Base-by-base conservation (phyloP, 2,888 invertebrate species). In the Anthrax anthrax region DNA sequence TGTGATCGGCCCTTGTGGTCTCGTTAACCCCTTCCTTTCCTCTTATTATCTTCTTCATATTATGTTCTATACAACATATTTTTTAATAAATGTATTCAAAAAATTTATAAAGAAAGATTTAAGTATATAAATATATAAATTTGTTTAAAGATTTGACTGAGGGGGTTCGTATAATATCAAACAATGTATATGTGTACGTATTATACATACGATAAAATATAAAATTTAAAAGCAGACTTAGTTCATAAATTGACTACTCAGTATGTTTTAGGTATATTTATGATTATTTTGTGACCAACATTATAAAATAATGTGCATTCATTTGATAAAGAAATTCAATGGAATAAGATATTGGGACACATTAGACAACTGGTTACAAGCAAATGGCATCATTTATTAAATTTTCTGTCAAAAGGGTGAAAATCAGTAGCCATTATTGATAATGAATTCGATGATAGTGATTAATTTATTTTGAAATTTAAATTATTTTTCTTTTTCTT, bases 351-450 rank as follows among this genome's bases (percentile, higher is more conserved):
- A 32, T 32, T 8, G 29, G 29, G 29, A 32, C 29, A 32, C 3
- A 32, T 32, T 32, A 32, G 29, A 32, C 29, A 32, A 32, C 29
- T 9, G 29, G 29, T 32, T 32, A 32, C 13, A 32, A 32, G 12
- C 12, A 32, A 32, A 32, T 32, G 3, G 13, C 29, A 32, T 32
- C 29, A 32, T 32, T 32, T 32, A 32, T 32, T 32, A 12, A 32
- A 32, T 32, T 12, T 32, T 12, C 29, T 46, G 42, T 46, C 29
- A 37, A 46, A 46, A 37, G 41, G 42, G 37, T 41, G 13, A 36
- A 42, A 46, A 37, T 46, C 46, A 34, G 46, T 46, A 46, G 46
- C 41, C 41, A 37, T 37, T 41, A 37, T 41, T 40, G 41, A 37
- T 46, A 46, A 46, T 46, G 46, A 18, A 46, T 5, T 12, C 13